phyloP scores from a whole-genome alignment of 1,140 invertebrate species.

The Neuroterus valhalla region DNA sequence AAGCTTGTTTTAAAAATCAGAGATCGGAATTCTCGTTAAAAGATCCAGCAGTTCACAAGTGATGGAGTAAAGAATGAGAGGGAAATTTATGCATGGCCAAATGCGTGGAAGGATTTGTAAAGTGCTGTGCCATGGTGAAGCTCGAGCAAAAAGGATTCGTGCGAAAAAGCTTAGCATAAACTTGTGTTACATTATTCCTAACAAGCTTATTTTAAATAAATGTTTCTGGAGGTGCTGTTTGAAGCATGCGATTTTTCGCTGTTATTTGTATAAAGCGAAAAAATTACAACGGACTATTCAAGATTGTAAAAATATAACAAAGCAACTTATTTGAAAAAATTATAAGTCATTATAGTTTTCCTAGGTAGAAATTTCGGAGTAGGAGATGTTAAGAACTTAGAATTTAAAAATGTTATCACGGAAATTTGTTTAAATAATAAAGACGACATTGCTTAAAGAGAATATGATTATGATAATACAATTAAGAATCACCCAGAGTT shows the following conservation, averaged over 20 bases:
- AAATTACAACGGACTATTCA: not conserved
- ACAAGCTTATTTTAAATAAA: constrained; percentile 4
- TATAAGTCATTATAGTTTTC: no score
- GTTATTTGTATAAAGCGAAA: not conserved
- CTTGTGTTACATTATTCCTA: constrained; percentile 10
- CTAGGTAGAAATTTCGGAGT: no score
- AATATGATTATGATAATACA: no score
- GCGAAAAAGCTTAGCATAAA: constrained; percentile 55
- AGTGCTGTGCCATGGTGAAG: constrained; percentile 42
- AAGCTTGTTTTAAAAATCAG: constrained; percentile 41
- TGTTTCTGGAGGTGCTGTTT: constrained; percentile 33
- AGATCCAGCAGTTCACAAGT: constrained; percentile 77
- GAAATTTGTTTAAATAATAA: no score
- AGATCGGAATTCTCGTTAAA: constrained; percentile 58
- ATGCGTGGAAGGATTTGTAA: constrained; percentile 36
- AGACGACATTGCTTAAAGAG: no score
- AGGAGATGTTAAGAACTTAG: no score
- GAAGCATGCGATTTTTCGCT: constrained; percentile 44
- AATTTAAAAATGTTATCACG: no score
- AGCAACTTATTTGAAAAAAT: no score
- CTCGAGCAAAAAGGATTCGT: constrained; percentile 57
- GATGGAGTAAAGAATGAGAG: constrained; percentile 44
- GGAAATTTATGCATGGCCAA: constrained; percentile 49
- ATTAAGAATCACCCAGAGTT: no score
- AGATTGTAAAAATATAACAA: not conserved